phyloP scores from a whole-genome alignment of 2,113 vertebrate genomes.

The Echinops telfairi region DNA sequence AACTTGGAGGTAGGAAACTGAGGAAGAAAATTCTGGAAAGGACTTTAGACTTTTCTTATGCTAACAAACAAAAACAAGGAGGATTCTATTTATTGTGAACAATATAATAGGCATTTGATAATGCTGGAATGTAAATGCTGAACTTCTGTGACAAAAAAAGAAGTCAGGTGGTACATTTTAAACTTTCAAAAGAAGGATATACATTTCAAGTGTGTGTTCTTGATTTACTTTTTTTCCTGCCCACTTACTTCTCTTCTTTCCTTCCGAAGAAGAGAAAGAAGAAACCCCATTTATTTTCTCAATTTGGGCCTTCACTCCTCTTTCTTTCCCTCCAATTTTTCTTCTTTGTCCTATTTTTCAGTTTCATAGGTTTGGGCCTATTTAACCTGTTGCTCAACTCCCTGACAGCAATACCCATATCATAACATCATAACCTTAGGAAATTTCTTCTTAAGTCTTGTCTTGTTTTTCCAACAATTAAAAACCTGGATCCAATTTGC shows the following conservation, averaged over 20 bases:
- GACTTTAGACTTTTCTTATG: neutral
- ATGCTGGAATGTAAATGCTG: neutral
- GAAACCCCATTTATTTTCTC: neutral
- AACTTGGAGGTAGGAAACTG: conserved; percentile 2
- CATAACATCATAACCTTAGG: neutral
- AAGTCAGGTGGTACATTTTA: neutral
- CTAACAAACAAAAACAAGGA: neutral
- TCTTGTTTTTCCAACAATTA: conserved; percentile 24
- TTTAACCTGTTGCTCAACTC: neutral
- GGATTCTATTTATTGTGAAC: neutral
- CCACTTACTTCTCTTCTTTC: conserved; percentile 14
- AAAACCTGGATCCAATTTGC: conserved; percentile 36
- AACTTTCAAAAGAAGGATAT: neutral
- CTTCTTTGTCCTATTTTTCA: neutral
- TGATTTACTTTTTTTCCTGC: conserved; percentile 27
- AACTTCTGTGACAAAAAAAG: conserved; percentile 57
- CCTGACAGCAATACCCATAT: neutral
- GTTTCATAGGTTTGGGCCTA: neutral
- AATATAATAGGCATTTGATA: neutral
- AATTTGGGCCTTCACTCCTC: neutral
- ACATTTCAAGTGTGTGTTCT: conserved; percentile 30
- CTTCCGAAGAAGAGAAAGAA: conserved; percentile 23
- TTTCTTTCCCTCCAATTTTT: neutral
- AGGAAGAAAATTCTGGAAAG: neutral
- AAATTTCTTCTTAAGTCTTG: neutral